Evolutionary conservation across 2,113 vertebrate species (phyloP).

Genomic region (Tautogolabrus adspersus): DNA sequence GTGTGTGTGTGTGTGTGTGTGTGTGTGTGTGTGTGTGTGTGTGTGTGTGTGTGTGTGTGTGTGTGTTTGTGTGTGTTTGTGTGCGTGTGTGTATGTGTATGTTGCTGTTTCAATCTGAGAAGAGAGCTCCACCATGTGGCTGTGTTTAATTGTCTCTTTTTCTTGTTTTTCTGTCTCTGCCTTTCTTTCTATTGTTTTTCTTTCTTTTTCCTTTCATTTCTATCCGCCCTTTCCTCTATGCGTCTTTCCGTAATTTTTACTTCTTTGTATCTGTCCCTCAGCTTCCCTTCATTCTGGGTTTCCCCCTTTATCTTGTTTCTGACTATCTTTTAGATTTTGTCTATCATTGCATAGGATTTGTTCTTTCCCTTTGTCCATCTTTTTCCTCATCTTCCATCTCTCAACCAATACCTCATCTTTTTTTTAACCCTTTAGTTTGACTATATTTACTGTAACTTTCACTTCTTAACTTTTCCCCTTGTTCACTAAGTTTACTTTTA

Average conservation of each 20-base stretch:
- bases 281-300: background rate
- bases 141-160: background rate
- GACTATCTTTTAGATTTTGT: background rate
- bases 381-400: background rate
- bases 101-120: background rate
- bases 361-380: background rate
- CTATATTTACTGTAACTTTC: background rate
- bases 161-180: background rate
- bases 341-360: too few relatives aligned
- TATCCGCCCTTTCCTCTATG: background rate
- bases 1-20: constrained; percentile 8
- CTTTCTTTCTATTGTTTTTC: background rate
- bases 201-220: background rate
- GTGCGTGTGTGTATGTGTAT: constrained; percentile 9
- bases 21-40: background rate
- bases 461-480: background rate
- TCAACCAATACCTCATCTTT: background rate
- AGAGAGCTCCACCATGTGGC: constrained; percentile 54
- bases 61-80: background rate
- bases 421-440: background rate
- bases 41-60: background rate
- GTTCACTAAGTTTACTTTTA: too few relatives aligned
- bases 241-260: background rate
- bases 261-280: too few relatives aligned
- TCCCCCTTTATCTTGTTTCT: background rate